These are phyloP conservation scores for Tupiocoris notatus DNA, from an alignment of 2,888 invertebrate species.

Conservation along the genomic window DNA sequence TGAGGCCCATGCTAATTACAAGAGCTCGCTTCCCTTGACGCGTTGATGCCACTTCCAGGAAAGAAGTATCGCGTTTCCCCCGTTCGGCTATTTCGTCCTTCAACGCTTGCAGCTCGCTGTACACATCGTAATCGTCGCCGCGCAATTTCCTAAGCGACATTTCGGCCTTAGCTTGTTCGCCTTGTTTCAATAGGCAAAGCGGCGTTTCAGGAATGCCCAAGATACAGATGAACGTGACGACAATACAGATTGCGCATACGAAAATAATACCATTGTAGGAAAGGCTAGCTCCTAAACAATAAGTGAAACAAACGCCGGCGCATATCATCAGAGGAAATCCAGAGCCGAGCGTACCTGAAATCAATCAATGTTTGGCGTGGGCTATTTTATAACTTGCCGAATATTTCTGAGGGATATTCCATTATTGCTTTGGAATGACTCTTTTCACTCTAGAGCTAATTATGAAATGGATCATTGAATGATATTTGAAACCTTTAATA, in stretches of 20 bases:
- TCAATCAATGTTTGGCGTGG: not conserved
- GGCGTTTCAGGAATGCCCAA: constrained; percentile 73
- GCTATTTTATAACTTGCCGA: too few relatives aligned
- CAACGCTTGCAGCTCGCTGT: constrained; percentile 58
- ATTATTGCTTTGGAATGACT: too few relatives aligned
- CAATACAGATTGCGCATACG: constrained; percentile 64
- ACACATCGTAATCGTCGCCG: constrained; percentile 66
- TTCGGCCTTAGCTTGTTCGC: constrained; percentile 52
- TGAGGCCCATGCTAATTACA: constrained; percentile 70
- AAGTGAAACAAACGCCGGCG: constrained; percentile 75
- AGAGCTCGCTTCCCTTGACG: constrained; percentile 69
- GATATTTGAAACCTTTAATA: too few relatives aligned
- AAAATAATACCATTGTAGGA: constrained; percentile 70
- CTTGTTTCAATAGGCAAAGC: constrained; percentile 43
- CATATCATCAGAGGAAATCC: constrained; percentile 74
- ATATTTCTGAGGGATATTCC: too few relatives aligned
- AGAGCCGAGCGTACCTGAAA: constrained; percentile 66
- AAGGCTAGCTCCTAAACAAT: constrained; percentile 69
- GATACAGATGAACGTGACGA: constrained; percentile 65
- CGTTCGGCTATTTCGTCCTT: constrained; percentile 53
- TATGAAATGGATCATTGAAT: too few relatives aligned
- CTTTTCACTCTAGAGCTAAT: too few relatives aligned
- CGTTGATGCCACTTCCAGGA: constrained; percentile 53
- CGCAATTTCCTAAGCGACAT: constrained; percentile 58
- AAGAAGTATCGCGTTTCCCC: constrained; percentile 55